Evolutionary conservation across 2,797 vertebrate genomes (phyloP).

Genomic region (Coregonus sp.): DNA sequence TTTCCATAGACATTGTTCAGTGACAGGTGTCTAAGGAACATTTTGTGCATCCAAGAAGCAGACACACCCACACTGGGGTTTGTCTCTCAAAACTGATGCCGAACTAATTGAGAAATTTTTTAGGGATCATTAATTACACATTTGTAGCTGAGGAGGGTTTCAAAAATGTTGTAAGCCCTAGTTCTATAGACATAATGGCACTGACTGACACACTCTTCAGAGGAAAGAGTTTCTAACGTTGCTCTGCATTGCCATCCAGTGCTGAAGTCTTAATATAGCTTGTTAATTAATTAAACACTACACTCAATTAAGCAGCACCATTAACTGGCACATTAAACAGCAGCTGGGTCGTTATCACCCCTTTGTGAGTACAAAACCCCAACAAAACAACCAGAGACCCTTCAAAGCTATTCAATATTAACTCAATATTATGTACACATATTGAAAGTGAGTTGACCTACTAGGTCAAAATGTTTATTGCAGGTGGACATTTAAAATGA

Average conservation of each 20-base stretch:
- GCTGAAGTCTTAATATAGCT: conserved; percentile 68
- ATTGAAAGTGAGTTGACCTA: background rate
- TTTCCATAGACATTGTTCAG: too few relatives aligned
- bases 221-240: conserved; percentile 49
- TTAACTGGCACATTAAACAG: conserved; percentile 80
- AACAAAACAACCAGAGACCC: conserved; percentile 57
- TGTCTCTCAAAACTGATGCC: too few relatives aligned
- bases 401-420: conserved; percentile 37
- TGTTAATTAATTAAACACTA: conserved; percentile 79
- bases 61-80: too few relatives aligned
- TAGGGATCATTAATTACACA: too few relatives aligned
- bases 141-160: background rate
- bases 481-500: background rate
- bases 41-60: too few relatives aligned
- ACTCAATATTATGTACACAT: conserved; percentile 36
- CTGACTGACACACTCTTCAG: conserved; percentile 32
- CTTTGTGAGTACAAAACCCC: conserved; percentile 68
- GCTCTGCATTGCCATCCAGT: conserved; percentile 58
- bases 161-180: conserved; percentile 4
- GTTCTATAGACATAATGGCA: background rate
- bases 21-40: too few relatives aligned
- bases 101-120: too few relatives aligned
- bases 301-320: conserved; percentile 77
- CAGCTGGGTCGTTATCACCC: conserved; percentile 73
- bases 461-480: background rate